Conservation (phyloP, 1,140 invertebrate species). For the Drosophila suzukii region DNA sequence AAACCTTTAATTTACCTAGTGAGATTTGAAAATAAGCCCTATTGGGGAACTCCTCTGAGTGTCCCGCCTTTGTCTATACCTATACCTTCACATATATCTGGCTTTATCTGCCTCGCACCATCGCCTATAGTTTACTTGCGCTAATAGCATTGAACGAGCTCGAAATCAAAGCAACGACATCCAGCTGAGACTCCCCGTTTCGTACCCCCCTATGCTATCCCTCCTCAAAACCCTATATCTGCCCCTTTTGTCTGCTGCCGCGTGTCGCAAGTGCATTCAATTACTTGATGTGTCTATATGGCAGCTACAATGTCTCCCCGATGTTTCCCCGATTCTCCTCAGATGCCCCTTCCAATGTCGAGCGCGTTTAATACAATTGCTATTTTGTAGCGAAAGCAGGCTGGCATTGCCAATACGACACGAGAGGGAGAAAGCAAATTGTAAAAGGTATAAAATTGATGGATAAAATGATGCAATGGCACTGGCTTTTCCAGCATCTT, state of each 20-base stretch:
- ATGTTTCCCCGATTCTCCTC: constrained; percentile 6
- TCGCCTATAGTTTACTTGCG: constrained; percentile 64
- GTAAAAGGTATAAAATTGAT: constrained; percentile 72
- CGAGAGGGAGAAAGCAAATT: constrained; percentile 43
- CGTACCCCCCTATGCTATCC: background rate
- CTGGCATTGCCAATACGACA: constrained; percentile 1
- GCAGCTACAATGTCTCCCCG: constrained; percentile 63
- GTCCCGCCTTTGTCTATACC: background rate
- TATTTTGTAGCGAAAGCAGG: constrained; percentile 55
- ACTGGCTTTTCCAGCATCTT: constrained; percentile 48
- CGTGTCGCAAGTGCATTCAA: constrained; percentile 70
- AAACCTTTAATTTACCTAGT: background rate
- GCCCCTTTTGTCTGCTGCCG: constrained; percentile 30
- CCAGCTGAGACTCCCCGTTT: constrained; percentile 36
- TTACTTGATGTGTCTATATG: constrained; percentile 76
- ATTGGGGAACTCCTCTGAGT: background rate
- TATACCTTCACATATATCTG: background rate
- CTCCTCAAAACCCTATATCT: background rate
- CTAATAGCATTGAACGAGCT: constrained; percentile 70
- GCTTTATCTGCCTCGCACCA: constrained; percentile 12
- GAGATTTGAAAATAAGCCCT: background rate
- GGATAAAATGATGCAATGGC: constrained; percentile 64
- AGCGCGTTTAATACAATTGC: constrained; percentile 66
- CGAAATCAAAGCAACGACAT: constrained; percentile 58
- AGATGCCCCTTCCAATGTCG: constrained; percentile 1